Evolutionary conservation across 2,797 vertebrate genomes (phyloP).

Genomic region (Enteromius afrohamiltoni): DNA sequence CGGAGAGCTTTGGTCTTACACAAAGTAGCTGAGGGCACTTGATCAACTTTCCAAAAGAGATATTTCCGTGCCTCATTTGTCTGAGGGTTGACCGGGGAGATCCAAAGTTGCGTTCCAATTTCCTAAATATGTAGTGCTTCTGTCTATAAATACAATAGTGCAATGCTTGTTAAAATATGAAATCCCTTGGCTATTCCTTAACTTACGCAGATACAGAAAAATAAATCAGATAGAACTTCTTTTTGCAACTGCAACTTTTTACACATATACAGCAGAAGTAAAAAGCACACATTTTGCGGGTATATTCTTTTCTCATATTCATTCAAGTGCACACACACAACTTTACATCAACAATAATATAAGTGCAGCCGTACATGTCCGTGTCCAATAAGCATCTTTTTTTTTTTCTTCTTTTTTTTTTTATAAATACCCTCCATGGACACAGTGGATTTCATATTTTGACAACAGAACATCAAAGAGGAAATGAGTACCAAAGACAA

Average conservation of each 20-base stretch:
- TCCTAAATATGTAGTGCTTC: conserved; percentile 71
- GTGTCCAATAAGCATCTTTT: conserved; percentile 41
- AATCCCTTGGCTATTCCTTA: conserved; percentile 59
- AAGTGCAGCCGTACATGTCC: conserved; percentile 45
- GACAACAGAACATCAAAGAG: conserved; percentile 55
- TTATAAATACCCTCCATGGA: conserved; percentile 42
- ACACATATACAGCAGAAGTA: conserved; percentile 61
- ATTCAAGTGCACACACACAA: conserved; percentile 68
- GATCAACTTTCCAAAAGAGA: conserved; percentile 34
- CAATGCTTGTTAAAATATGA: conserved; percentile 61
- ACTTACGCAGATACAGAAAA: conserved; percentile 57
- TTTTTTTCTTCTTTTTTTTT: conserved; percentile 1
- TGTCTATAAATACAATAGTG: conserved; percentile 54
- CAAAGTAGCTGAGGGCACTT: conserved; percentile 40
- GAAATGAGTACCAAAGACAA: conserved; percentile 15
- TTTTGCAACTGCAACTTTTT: conserved; percentile 43
- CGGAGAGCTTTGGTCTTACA: conserved; percentile 54
- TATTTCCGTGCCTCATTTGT: conserved; percentile 18
- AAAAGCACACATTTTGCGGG: conserved; percentile 68
- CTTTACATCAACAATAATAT: conserved; percentile 47
- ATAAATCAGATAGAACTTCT: conserved; percentile 57
- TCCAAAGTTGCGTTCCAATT: conserved; percentile 62
- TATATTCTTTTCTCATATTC: conserved; percentile 62
- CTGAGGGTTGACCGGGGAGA: conserved; percentile 2
- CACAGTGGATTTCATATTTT: conserved; percentile 58